Evolutionary conservation across 2,888 invertebrate genomes (phyloP).

Genomic region (Xestia c-nigrum): DNA sequence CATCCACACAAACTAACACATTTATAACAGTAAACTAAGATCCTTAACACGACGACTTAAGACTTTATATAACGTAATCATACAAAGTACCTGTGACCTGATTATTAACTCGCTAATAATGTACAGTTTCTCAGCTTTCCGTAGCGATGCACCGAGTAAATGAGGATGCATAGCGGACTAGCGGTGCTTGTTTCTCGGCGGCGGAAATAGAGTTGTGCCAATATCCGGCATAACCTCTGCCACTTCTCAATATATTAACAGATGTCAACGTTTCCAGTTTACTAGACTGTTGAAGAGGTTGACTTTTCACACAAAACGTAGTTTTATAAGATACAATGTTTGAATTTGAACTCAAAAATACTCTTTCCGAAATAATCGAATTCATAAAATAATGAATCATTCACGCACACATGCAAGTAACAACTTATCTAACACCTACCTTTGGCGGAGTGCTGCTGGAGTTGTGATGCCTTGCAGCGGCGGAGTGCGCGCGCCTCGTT

Average conservation of each 20-base stretch:
- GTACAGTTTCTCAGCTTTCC: not conserved
- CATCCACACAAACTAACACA: not conserved
- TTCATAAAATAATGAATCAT: not conserved
- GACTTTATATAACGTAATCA: no score
- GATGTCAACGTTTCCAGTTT: not conserved
- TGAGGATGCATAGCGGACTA: not conserved
- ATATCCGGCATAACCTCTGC: constrained; percentile 7
- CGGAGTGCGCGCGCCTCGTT: constrained; percentile 89
- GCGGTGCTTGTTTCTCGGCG: constrained; percentile 23
- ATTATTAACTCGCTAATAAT: constrained; percentile 3
- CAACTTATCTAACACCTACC: constrained; percentile 71
- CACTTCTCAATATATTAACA: not conserved
- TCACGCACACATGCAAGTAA: not conserved
- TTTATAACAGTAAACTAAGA: not conserved
- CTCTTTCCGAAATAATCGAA: not conserved
- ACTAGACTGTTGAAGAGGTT: not conserved
- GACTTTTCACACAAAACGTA: not conserved
- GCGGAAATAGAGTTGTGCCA: constrained; percentile 1
- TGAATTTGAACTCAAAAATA: not conserved
- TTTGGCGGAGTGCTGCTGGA: constrained; percentile 75
- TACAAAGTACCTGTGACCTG: not conserved
- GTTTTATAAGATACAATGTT: not conserved
- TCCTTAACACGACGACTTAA: not conserved
- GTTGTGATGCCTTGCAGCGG: constrained; percentile 80
- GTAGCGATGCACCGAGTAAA: not conserved